Evolutionary conservation across 2,113 vertebrate genomes (phyloP).

Genomic region (Gavialis gangeticus): DNA sequence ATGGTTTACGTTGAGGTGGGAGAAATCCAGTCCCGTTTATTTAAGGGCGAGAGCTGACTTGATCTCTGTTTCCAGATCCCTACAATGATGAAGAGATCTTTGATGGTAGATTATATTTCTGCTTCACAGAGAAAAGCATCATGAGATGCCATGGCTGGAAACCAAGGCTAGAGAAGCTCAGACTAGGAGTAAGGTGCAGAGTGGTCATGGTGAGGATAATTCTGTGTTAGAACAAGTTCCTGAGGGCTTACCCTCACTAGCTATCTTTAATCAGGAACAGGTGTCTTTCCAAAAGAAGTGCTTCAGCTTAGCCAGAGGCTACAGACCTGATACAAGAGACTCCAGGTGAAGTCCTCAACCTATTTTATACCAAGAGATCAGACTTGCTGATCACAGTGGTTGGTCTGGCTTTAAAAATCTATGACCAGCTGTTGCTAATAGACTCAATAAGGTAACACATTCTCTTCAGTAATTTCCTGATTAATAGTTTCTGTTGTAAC

Average conservation of each 20-base stretch:
- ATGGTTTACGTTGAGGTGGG: background rate
- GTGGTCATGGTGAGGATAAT: background rate
- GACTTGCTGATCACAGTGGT: background rate
- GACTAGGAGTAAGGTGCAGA: background rate
- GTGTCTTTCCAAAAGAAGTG: background rate
- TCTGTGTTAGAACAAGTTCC: background rate
- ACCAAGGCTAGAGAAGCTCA: background rate
- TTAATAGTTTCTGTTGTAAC: background rate
- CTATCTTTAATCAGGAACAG: background rate
- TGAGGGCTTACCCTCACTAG: background rate
- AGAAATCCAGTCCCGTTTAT: background rate
- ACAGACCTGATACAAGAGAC: background rate
- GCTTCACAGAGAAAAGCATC: background rate
- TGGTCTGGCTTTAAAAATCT: background rate
- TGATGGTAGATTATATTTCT: background rate
- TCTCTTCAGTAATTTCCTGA: background rate
- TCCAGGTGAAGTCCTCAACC: background rate
- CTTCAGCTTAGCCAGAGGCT: background rate
- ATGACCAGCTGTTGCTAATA: fast-evolving
- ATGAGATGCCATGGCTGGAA: background rate
- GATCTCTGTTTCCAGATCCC: background rate
- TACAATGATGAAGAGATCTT: background rate
- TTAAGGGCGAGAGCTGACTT: background rate
- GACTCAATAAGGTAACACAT: background rate
- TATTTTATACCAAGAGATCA: background rate